phyloP scores from a whole-genome alignment of 2,113 vertebrate species.

The Phycodurus eques region DNA sequence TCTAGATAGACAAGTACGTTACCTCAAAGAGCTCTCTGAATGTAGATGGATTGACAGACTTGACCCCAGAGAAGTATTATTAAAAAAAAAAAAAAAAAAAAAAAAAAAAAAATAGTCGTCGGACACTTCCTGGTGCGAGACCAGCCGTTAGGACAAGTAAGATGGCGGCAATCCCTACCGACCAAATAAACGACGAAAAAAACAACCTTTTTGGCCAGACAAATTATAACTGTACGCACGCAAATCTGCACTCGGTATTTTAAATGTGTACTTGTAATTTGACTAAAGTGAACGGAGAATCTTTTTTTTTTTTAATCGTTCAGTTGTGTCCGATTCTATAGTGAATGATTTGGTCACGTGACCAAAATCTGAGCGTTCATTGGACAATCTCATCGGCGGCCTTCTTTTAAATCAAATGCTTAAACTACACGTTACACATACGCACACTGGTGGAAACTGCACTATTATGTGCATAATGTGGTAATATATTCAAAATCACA shows the following conservation, averaged over 20 bases:
- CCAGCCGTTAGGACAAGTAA: slow-evolving; percentile 42
- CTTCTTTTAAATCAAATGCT: not conserved
- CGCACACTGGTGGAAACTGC: no score
- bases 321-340: not conserved
- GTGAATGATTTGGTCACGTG: not conserved
- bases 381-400: not conserved
- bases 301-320: not conserved
- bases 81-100: no score
- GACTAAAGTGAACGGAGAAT: not conserved
- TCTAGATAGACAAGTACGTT: slow-evolving; percentile 18
- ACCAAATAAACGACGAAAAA: not conserved
- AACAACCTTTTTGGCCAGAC: not conserved
- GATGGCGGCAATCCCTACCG: slow-evolving; percentile 48
- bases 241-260: not conserved
- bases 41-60: slow-evolving; percentile 63
- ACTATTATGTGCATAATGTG: no score
- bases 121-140: slow-evolving; percentile 41
- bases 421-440: not conserved
- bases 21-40: slow-evolving; percentile 57
- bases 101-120: not conserved
- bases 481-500: no score
- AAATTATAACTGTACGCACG: no score
- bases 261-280: not conserved
- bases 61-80: slow-evolving; percentile 48
- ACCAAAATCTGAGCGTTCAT: not conserved